Base-by-base conservation (phyloP, 2,113 vertebrate genomes). In the Entelurus aequoreus region DNA sequence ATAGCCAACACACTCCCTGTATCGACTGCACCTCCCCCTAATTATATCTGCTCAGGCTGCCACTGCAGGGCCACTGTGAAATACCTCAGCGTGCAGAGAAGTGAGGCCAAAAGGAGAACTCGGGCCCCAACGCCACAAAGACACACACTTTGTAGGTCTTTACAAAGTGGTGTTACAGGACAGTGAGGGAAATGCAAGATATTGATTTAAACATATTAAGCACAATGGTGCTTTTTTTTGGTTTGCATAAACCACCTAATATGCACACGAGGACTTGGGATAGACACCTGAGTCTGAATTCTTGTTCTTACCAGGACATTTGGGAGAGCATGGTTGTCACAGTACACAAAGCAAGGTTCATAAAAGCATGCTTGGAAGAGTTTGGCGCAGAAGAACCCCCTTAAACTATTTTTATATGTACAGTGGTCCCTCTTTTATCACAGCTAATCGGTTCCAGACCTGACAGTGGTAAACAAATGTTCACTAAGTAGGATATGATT, bases 81-180 rank as follows among this genome's bases (percentile, higher is more conserved):
- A 90, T 90, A 80, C 80, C 88, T 84, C 88, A 85, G 79, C 60
- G 68, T 62, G 74, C 65, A 73, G 82, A 79, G 77, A 87, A 84
- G 83, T 81, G 83, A 85, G 82, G 81, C 80, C 71, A 68, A 55
- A 56, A 72, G 60, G 84, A 75, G 14, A 66, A 67, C 72, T 71
- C 65, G 47, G 65, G 4, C 75, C 80, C 63, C 64, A 68, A 55
- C 71, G 8, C 16, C 16, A 37, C 48, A 37, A 3, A 44, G 16
- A 21, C 37, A 21, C 7, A 15, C n/a, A 8, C 16, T 40, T 57
- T 57, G 2, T 57, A 10, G 2, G 38, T 19, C n/a, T 57, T 57
- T 42, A 44, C 55, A 57, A 11, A 0, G 12, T 44, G 55, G 6
- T 7, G 38, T 57, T 44, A 56, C 1, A 42, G 54, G 36, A 42